Evolutionary conservation across 2,797 vertebrate genomes (phyloP), one percentile per base, ranked within the genome.

Genomic region (Sebastes trivittatus): DNA sequence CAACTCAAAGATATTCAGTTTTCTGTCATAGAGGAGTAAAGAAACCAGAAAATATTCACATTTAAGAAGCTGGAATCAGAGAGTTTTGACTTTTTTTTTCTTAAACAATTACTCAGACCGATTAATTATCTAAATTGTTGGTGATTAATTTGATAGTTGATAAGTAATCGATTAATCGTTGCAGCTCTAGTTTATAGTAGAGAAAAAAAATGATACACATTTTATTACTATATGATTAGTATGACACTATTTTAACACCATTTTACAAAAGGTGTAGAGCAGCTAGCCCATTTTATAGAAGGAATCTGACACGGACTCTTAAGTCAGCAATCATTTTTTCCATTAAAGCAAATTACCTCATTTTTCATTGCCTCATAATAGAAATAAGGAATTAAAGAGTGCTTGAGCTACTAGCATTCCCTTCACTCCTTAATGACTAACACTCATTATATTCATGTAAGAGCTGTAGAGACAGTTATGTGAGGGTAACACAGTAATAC

Each of bases 401-500:
- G 22, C 69, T 34, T 27, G 9, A 73, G 66, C 67, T 86, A 25
- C 58, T 6, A 56, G 56, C 64, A 22, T 78, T 71, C 81, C 10
- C 27, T 68, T 74, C 2, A 2, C 67, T 78, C 27, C 36, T 65
- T 64, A 82, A 81, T 32, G n/a, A 76, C 65, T 6, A 69, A 77
- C 11, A 80, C 65, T 80, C 5, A 5, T 58, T 58, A 84, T 58
- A 84, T 86, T 86, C 34, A 86, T 81, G 78, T 46, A 72, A 78
- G 60, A 60, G 68, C 63, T 74, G 46, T 61, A 61, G 27, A 77
- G 77, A 87, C 54, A 38, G 76, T 80, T 81, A 83, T 78, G 60
- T 86, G 78, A 88, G 62, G 54, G 70, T 86, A 83, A 81, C 63
- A 75, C 55, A 80, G 65, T 64, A 73, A 74, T 34, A 70, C 55